Evolutionary conservation across 2,888 invertebrate genomes (phyloP).

Genomic region (Mylabris sibirica): DNA sequence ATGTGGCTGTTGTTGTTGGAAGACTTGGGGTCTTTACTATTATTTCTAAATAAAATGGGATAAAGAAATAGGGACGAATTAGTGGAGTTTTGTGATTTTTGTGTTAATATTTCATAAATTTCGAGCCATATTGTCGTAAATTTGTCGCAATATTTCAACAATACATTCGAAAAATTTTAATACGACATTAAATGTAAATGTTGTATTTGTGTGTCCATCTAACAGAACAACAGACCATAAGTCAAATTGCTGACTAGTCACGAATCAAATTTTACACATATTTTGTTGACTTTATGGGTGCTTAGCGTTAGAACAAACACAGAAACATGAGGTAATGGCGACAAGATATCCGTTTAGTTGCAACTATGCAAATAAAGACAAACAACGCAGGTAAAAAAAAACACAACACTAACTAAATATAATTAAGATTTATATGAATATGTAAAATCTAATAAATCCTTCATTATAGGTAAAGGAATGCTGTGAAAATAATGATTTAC

Average conservation of each 20-base stretch:
- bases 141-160: slow-evolving; percentile 1
- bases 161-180: not conserved
- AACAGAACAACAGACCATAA: not conserved
- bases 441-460: slow-evolving; percentile 7
- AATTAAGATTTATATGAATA: not conserved
- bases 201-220: not conserved
- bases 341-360: not conserved
- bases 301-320: not conserved
- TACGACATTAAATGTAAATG: not conserved
- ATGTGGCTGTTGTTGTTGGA: not conserved
- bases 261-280: not conserved
- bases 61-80: not conserved
- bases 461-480: not conserved
- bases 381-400: not conserved
- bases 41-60: not conserved
- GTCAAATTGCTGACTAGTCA: slow-evolving; percentile 10
- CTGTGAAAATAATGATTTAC: not conserved
- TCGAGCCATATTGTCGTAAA: not conserved
- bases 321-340: slow-evolving; percentile 1
- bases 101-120: not conserved
- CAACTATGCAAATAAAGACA: not conserved
- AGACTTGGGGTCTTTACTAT: not conserved
- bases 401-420: not conserved
- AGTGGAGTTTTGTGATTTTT: not conserved
- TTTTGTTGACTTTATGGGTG: not conserved